Evolutionary conservation across 2,888 invertebrate genomes (phyloP), one percentile per base, ranked within the genome.

Genomic region (Mesorhabditis spiculigera): DNA sequence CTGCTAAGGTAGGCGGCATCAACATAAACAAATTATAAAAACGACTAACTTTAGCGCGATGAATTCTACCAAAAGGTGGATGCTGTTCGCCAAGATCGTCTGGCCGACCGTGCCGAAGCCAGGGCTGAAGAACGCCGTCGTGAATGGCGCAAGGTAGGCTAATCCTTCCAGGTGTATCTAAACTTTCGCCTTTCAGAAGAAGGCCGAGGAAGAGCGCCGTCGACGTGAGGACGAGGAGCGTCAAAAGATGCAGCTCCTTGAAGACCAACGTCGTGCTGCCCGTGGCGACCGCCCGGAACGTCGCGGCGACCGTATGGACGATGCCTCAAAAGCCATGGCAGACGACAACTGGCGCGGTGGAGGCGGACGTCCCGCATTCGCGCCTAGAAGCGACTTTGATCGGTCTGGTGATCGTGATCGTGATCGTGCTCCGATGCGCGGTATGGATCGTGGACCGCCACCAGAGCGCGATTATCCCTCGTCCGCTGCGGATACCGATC

Each of bases 211-310:
- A 13, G 76, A 78, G 68, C 68, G 76, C 16, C 71, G 71, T 61
- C 72, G 71, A 66, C 73, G 73, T 45, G 80, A 80, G 44, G 78
- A 77, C 13, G 80, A 80, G 63, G 78, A 78, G 50, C 74, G 77
- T 45, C 73, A 69, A 28, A 74, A 78, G 63, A 76, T 73, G 63
- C 61, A 50, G 4, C 65, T 71, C 8, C 68, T 75, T 42, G 80
- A 80, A n/a, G 75, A 76, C 8, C 73, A 73, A 50, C 67, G 77
- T 58, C 67, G 74, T 28, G 73, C 71, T 41, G 69, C 72, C 43
- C 68, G 71, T 63, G 67, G 63, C 28, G 72, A 71, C 28, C 68
- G 73, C 13, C 63, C 41, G 45, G 43, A 62, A n/a, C 64, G 44
- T 16, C 58, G 45, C 5, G 71, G 71, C 44, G 68, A 73, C 16